phyloP scores from a whole-genome alignment of 2,797 vertebrate species.

The Sarcoramphus papa region DNA sequence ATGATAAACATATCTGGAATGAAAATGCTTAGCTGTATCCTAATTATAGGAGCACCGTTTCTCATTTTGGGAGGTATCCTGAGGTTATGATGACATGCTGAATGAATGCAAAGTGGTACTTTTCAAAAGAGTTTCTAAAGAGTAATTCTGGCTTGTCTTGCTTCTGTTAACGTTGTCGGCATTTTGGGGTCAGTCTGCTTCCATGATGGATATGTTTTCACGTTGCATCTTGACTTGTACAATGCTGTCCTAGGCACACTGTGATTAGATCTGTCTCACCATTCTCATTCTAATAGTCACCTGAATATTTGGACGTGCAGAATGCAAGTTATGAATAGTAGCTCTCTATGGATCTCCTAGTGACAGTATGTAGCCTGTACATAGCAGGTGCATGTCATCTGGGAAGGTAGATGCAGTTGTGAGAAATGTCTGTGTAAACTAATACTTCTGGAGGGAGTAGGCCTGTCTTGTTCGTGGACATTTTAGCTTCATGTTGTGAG shows the following conservation, averaged over 20 bases:
- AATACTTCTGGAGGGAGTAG: background rate
- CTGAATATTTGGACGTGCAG: background rate
- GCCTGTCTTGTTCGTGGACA: accelerated
- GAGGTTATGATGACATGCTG: background rate
- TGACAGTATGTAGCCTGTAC: accelerated
- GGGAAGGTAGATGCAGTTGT: background rate
- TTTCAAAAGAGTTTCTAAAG: background rate
- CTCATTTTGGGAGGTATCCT: background rate
- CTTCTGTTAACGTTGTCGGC: accelerated
- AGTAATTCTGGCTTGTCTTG: background rate
- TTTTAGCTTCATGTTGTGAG: background rate
- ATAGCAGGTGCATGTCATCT: accelerated
- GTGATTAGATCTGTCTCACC: background rate
- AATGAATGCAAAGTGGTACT: background rate
- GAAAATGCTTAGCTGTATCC: background rate
- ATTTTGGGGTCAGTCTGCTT: background rate
- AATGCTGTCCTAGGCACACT: accelerated
- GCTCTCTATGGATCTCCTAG: background rate
- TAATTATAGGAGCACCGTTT: background rate
- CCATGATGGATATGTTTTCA: background rate
- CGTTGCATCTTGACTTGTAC: background rate
- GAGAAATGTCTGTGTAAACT: background rate
- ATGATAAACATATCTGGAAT: background rate
- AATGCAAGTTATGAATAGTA: background rate
- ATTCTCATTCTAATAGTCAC: background rate